Conservation (phyloP, 2,888 invertebrate genomes). For the Stenodema calcarata region DNA sequence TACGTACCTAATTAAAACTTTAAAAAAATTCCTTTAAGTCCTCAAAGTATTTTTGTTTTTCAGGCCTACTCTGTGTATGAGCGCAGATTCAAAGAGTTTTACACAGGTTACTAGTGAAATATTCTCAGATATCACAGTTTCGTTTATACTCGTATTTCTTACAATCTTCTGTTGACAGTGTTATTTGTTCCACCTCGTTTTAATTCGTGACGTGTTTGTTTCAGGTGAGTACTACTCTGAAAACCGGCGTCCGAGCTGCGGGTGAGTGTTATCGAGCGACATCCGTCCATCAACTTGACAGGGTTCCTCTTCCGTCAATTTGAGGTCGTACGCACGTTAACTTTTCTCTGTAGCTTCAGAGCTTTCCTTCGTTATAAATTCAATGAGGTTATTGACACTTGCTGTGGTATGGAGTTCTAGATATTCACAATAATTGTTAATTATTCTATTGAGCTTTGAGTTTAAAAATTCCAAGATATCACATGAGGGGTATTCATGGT, state of each 20-base stretch:
- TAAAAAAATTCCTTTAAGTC: too few species aligned
- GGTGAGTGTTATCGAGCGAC: not conserved
- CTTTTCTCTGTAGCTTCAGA: not conserved
- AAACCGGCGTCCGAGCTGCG: not conserved
- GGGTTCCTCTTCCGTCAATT: not conserved
- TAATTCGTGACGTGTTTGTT: not conserved
- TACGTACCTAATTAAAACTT: too few species aligned
- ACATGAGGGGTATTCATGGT: too few species aligned
- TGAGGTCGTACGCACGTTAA: not conserved
- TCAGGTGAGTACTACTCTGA: not conserved
- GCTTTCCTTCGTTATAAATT: not conserved
- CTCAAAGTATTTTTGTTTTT: too few species aligned
- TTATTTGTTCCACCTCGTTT: too few species aligned
- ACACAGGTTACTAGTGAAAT: too few species aligned
- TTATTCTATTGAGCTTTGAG: too few species aligned
- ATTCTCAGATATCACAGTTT: too few species aligned
- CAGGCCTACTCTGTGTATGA: too few species aligned
- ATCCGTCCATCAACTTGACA: not conserved
- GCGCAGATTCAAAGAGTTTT: too few species aligned
- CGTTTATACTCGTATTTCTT: too few species aligned
- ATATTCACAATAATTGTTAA: not conserved
- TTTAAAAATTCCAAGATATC: not conserved
- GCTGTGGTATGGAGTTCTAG: not conserved
- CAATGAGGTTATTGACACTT: not conserved
- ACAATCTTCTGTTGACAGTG: too few species aligned